Evolutionary conservation across 2,888 invertebrate genomes (phyloP).

Genomic region (Melipona bicolor): DNA sequence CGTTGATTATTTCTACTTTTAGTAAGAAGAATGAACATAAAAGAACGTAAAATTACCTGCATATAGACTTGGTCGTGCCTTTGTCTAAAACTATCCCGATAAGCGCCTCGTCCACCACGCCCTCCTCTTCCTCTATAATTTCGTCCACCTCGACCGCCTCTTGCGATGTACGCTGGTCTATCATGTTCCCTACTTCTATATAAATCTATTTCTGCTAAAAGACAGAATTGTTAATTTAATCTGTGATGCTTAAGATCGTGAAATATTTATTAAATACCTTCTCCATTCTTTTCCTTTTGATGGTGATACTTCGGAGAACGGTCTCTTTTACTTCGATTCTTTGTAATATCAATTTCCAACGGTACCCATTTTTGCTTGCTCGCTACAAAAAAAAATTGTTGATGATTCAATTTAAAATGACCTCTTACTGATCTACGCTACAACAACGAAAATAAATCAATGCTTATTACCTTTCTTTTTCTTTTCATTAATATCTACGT

Average conservation of each 20-base stretch:
- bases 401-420: not conserved
- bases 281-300: slow-evolving; percentile 80
- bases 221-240: slow-evolving; percentile 11
- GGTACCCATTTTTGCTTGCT: slow-evolving; percentile 95
- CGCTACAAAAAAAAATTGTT: slow-evolving; percentile 75
- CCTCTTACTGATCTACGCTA: not conserved
- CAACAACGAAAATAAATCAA: not conserved
- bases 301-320: slow-evolving; percentile 84
- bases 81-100: slow-evolving; percentile 84
- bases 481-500: slow-evolving; percentile 82
- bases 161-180: slow-evolving; percentile 75
- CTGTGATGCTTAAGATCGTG: not conserved
- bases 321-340: slow-evolving; percentile 88
- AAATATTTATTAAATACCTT: slow-evolving; percentile 53
- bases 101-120: slow-evolving; percentile 85
- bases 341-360: slow-evolving; percentile 93
- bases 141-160: slow-evolving; percentile 80
- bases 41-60: slow-evolving; percentile 79
- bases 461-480: slow-evolving; percentile 83
- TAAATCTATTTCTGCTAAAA: slow-evolving; percentile 75
- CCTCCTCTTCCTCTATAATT: slow-evolving; percentile 84
- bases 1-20: not conserved
- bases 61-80: slow-evolving; percentile 85
- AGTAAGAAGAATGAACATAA: not conserved
- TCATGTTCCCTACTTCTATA: slow-evolving; percentile 81